Evolutionary conservation across 2,797 vertebrate species (phyloP), one percentile per base, ranked within the genome.

Genomic region (Sebastes miniatus): DNA sequence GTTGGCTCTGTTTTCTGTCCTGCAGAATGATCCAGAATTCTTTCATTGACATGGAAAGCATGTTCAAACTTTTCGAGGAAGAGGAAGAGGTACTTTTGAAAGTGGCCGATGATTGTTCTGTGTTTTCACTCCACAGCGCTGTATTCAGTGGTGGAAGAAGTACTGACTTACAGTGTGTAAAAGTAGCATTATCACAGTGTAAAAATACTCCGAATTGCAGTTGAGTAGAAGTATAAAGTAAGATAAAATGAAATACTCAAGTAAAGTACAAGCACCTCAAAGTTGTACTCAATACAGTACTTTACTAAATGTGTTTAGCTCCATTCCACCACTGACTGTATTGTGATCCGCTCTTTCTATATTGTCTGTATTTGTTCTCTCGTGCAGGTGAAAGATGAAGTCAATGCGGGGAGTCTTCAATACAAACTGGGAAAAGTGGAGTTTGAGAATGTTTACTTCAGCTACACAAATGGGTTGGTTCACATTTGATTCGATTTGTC

Each of bases 41-140:
- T 8, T 99, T 99, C 43, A 96, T 99, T 4, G 98, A 99, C 91
- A 99, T 99, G 98, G 98, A 99, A 88, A 99, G 97, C 92, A 99
- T 99, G 98, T 98, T 99, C 67, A 94, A 97, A 6, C 96, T 99
- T 65, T 97, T 99, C 22, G 92, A 95, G 0, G 97, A 99, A 73
- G 97, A 97, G 0, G 89, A 95, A 14, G 98, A 99, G 95, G 98
- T 98, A 85, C 24, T 8, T 83, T 36, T 64, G 5, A 20, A 32
- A 39, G 9, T 2, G 4, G 27, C 1, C 6, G 0, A 3, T 4
- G 9, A n/a, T 25, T 29, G 14, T 22, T 67, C 4, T 43, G 16
- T 11, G 29, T 25, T 34, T 52, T 43, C 5, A 24, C 16, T 8
- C 12, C 36, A 39, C 36, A 13, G 36, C 36, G 36, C 36, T 39